Conservation (phyloP, 2,113 vertebrate species). For the Brevimyrus niger region DNA sequence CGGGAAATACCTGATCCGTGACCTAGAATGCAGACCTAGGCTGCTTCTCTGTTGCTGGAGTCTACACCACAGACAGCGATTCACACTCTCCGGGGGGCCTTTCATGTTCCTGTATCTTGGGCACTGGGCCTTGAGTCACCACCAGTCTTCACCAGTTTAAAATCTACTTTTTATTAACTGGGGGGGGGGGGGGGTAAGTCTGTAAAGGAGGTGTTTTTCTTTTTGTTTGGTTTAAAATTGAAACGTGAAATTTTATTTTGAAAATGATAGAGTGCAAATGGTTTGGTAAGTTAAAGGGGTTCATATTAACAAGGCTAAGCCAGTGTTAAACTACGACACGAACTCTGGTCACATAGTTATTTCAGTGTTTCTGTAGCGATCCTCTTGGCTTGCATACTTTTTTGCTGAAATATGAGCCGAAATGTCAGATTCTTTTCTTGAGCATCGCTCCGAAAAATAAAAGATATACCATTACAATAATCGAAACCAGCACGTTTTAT, state of each 20-base stretch:
- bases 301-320: background rate
- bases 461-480: background rate
- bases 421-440: background rate
- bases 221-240: background rate
- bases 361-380: background rate
- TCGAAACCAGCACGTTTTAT: slow-evolving; percentile 6
- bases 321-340: background rate
- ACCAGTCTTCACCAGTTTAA: background rate
- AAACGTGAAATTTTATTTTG: background rate
- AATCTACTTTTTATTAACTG: background rate
- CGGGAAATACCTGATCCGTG: background rate
- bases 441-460: background rate
- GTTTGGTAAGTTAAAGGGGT: background rate
- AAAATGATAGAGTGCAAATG: background rate
- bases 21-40: background rate
- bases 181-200: background rate
- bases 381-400: background rate
- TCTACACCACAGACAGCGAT: background rate
- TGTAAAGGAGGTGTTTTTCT: background rate
- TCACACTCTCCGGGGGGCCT: background rate
- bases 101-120: background rate
- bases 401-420: background rate
- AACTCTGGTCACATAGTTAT: background rate
- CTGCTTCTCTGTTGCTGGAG: background rate
- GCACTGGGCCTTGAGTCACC: background rate